A percentile compares a stretch with the other conserved stretches of the same genome.
phyloP scores from a whole-genome alignment of 1,140 invertebrate genomes.

The Drosophila murphyi region DNA sequence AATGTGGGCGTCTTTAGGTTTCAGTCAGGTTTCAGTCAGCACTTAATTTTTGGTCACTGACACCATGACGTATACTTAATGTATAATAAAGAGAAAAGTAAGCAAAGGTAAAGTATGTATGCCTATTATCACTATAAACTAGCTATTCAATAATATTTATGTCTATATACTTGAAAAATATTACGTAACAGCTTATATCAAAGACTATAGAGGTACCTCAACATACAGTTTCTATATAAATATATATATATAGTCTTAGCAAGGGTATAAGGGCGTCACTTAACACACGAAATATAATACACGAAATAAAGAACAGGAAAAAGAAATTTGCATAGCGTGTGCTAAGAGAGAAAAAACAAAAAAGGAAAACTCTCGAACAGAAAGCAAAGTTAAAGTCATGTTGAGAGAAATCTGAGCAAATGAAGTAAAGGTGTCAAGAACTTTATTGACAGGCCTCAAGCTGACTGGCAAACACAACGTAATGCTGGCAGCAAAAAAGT shows the following conservation, averaged over 20 bases:
- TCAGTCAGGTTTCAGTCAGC: conserved; percentile 4
- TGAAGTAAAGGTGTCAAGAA: conserved; percentile 81
- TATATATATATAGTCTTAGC: neutral
- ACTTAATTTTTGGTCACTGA: conserved; percentile 20
- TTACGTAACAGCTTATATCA: too few relatives aligned
- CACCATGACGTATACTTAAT: conserved; percentile 42
- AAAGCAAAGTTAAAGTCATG: conserved; percentile 73
- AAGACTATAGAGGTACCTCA: too few relatives aligned
- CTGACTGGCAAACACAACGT: conserved; percentile 49
- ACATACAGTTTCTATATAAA: neutral
- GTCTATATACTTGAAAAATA: too few relatives aligned
- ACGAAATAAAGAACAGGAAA: conserved; percentile 12
- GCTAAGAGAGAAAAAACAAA: conserved; percentile 29
- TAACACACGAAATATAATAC: conserved; percentile 22
- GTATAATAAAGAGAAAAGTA: neutral
- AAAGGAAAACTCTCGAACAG: conserved; percentile 35
- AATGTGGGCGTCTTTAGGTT: conserved; percentile 36
- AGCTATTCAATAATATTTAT: too few relatives aligned
- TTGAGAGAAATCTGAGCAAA: conserved; percentile 75
- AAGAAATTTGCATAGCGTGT: conserved; percentile 47
- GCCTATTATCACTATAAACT: neutral
- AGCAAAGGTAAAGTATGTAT: neutral
- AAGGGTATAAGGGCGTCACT: conserved; percentile 29
- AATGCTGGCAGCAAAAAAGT: conserved; percentile 39
- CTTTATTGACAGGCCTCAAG: conserved; percentile 73